Base-by-base conservation (phyloP, 2,113 vertebrate genomes). In the Spea bombifrons region DNA sequence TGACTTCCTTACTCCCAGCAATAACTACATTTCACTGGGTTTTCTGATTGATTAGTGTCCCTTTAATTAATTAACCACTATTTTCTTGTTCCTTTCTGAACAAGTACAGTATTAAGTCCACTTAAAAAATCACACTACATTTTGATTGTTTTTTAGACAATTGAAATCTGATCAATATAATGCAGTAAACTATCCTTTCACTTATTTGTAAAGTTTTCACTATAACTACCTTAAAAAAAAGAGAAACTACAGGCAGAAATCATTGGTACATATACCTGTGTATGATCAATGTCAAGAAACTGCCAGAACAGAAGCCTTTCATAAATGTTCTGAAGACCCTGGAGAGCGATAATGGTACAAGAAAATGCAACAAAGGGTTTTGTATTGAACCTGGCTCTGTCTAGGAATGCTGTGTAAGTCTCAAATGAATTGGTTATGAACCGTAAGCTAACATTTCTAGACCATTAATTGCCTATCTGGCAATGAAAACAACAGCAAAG, bases 391-490 rank as follows among this genome's bases (percentile, higher is more conserved):
- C 77, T 65, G 69, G 3, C 70, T 80, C 70, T 80, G 70, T 80
- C 77, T 80, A 80, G 77, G 71, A 80, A 66, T 69, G 43, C 70
- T 73, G 70, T 66, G 76, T 64, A 64, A 75, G 61, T 80, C 77
- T 80, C 70, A 67, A 66, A 67, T 80, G 61, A 66, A 80, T 80
- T 73, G 75, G 67, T 77, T 63, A 63, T 63, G 75, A 77, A 63
- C 66, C 70, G 66, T 77, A 77, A 61, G 70, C 76, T 73, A 57
- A 66, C 68, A 78, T 78, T 79, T 79, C 76, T 66, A 79, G 76
- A 57, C 70, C 76, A 73, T 79, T 79, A 79, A 80, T 80, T 80
- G 77, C 77, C 53, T 80, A 80, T 73, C 77, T 80, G 71, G 77
- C 76, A 78, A 68, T 64, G 59, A 72, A 78, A 78, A 71, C 48